Evolutionary conservation across 2,888 invertebrate species (phyloP).

Genomic region (Pyrgus malvae): DNA sequence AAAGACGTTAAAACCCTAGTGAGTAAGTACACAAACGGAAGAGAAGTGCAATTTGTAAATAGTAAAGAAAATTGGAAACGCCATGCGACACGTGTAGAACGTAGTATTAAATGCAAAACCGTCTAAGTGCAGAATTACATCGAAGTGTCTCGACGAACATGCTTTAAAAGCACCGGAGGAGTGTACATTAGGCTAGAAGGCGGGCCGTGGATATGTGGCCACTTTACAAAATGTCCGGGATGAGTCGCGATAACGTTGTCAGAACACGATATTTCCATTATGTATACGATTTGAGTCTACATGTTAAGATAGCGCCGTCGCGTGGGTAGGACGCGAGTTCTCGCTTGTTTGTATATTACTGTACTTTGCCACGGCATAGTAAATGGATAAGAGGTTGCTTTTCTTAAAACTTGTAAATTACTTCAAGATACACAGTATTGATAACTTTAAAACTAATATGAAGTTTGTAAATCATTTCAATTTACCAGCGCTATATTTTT

Average conservation of each 20-base stretch:
- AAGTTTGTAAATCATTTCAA: slow-evolving; percentile 10
- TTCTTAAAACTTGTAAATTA: slow-evolving; percentile 22
- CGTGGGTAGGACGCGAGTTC: slow-evolving; percentile 60
- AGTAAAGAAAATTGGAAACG: slow-evolving; percentile 30
- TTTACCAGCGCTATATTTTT: slow-evolving; percentile 6
- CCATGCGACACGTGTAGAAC: slow-evolving; percentile 27
- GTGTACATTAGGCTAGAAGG: slow-evolving; percentile 46
- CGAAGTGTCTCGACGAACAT: slow-evolving; percentile 51
- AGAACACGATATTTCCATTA: slow-evolving; percentile 82
- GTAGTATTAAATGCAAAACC: slow-evolving; percentile 43
- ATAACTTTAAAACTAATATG: slow-evolving; percentile 11
- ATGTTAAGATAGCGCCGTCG: slow-evolving; percentile 72
- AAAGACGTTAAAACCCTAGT: slow-evolving; percentile 16
- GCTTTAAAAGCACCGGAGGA: slow-evolving; percentile 53
- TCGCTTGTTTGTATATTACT: slow-evolving; percentile 43
- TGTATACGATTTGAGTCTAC: slow-evolving; percentile 82
- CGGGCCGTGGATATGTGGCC: slow-evolving; percentile 68
- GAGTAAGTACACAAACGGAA: neutral
- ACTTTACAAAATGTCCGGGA: slow-evolving; percentile 80
- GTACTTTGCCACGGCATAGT: slow-evolving; percentile 30
- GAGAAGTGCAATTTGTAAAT: slow-evolving; percentile 32
- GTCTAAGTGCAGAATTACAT: slow-evolving; percentile 64
- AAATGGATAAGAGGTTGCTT: slow-evolving; percentile 15
- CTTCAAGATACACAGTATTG: slow-evolving; percentile 14
- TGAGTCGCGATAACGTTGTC: slow-evolving; percentile 80